phyloP scores from a whole-genome alignment of 35 echinoderm and acorn worm genomes.

The Diadema setosum region DNA sequence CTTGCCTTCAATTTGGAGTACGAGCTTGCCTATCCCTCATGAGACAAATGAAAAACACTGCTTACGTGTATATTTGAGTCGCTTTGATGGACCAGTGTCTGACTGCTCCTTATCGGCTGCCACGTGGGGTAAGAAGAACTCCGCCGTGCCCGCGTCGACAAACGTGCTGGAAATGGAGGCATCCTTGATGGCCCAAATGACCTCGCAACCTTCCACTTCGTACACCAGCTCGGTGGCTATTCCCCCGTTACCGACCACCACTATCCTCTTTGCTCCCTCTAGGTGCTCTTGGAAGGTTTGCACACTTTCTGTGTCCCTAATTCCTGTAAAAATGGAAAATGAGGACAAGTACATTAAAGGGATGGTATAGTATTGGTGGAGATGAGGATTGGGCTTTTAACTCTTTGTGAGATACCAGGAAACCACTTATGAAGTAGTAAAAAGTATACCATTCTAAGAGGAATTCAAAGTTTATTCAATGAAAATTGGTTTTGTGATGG shows the following conservation, averaged over 20 bases:
- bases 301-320: slow-evolving; percentile 96
- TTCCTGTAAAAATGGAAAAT: not conserved
- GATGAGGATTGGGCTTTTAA: too few species aligned
- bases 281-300: slow-evolving; percentile 73
- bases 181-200: slow-evolving; percentile 92
- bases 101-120: slow-evolving; percentile 39
- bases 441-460: too few species aligned
- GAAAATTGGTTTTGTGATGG: too few species aligned
- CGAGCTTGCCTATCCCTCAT: too few species aligned
- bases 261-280: slow-evolving; percentile 55
- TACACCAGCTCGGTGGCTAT: slow-evolving; percentile 94
- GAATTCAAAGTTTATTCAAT: too few species aligned
- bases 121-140: slow-evolving; percentile 88
- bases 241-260: slow-evolving; percentile 91
- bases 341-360: too few species aligned
- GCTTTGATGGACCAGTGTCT: slow-evolving; percentile 59
- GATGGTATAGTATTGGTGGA: too few species aligned
- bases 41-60: too few species aligned
- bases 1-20: too few species aligned
- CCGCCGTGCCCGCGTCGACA: slow-evolving; percentile 67
- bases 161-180: slow-evolving; percentile 82
- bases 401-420: too few species aligned
- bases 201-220: slow-evolving; percentile 88
- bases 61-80: slow-evolving; percentile 86
- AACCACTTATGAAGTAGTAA: too few species aligned